Percentiles rank a stretch among this genome's conserved stretches.
phyloP scores from a whole-genome alignment of 2,888 invertebrate genomes.

The Drosophila imparisetae region DNA sequence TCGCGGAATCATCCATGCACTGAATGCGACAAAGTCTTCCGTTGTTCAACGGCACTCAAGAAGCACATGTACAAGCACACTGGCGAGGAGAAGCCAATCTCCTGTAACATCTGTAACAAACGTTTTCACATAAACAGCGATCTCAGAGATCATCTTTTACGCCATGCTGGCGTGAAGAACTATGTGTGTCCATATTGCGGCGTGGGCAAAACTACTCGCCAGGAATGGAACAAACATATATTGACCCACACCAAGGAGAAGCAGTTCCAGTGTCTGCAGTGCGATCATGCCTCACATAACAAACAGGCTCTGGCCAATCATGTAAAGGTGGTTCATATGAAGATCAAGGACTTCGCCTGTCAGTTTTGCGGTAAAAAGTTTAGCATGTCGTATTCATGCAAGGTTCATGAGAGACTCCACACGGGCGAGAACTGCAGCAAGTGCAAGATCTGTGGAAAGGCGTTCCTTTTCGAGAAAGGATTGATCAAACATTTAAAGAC shows the following conservation, averaged over 20 bases:
- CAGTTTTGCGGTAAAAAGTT: conserved; percentile 82
- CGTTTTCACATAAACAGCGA: conserved; percentile 82
- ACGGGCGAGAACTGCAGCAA: conserved; percentile 81
- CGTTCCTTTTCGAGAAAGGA: conserved; percentile 79
- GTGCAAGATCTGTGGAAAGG: conserved; percentile 80
- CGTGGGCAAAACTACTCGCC: conserved; percentile 82
- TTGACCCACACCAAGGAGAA: conserved; percentile 83
- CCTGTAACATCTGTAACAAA: conserved; percentile 81
- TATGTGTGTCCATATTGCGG: conserved; percentile 83
- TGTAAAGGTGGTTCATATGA: conserved; percentile 80
- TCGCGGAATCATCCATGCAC: conserved; percentile 73
- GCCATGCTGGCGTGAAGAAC: conserved; percentile 83
- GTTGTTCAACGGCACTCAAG: conserved; percentile 81
- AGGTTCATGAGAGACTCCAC: conserved; percentile 79
- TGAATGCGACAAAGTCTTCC: conserved; percentile 82
- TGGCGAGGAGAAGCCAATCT: conserved; percentile 81
- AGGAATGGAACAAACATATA: conserved; percentile 82
- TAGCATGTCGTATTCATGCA: conserved; percentile 78
- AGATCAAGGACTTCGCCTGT: conserved; percentile 80
- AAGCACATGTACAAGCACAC: conserved; percentile 83
- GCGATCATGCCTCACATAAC: conserved; percentile 79
- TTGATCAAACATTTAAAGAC: conserved; percentile 78
- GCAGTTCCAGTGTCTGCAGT: conserved; percentile 78
- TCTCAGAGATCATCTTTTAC: conserved; percentile 82
- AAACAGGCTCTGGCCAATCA: conserved; percentile 81